Evolutionary conservation across 2,888 invertebrate genomes (phyloP).

Genomic region (Troides oblongomaculatus): DNA sequence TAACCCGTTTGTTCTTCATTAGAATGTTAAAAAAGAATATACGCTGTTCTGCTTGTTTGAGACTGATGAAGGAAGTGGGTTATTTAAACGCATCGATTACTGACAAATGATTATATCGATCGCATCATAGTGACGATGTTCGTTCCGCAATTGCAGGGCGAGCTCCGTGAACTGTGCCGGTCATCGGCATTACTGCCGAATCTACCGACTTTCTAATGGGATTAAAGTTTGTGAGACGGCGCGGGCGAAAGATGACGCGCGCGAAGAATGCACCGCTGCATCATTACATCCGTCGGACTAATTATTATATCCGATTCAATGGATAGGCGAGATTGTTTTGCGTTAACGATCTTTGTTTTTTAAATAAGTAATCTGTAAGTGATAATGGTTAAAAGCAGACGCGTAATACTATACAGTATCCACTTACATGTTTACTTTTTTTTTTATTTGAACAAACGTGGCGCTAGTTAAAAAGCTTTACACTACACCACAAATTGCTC

Average conservation of each 20-base stretch:
- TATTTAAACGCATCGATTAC: conserved; percentile 7
- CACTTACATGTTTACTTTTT: no score
- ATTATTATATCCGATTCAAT: conserved; percentile 50
- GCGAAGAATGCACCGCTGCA: conserved; percentile 45
- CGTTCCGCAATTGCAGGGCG: conserved; percentile 59
- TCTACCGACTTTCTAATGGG: conserved; percentile 73
- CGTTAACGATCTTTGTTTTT: conserved; percentile 13
- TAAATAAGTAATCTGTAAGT: conserved; percentile 23
- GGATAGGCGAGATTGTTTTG: conserved; percentile 28
- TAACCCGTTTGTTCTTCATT: no score
- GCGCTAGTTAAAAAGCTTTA: no score
- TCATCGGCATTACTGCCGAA: conserved; percentile 63
- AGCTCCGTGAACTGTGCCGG: conserved; percentile 58
- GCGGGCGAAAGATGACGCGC: conserved; percentile 52
- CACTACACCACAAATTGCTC: no score
- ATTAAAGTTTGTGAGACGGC: conserved; percentile 56
- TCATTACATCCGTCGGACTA: conserved; percentile 50
- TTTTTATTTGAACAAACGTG: no score
- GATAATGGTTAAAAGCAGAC: background rate
- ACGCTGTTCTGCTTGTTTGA: background rate
- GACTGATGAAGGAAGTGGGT: background rate
- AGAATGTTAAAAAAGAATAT: background rate
- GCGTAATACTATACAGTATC: background rate
- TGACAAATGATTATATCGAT: conserved; percentile 42
- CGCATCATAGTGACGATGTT: conserved; percentile 47